phyloP scores from a whole-genome alignment of 2,113 vertebrate genomes.

The Takifugu flavidus region DNA sequence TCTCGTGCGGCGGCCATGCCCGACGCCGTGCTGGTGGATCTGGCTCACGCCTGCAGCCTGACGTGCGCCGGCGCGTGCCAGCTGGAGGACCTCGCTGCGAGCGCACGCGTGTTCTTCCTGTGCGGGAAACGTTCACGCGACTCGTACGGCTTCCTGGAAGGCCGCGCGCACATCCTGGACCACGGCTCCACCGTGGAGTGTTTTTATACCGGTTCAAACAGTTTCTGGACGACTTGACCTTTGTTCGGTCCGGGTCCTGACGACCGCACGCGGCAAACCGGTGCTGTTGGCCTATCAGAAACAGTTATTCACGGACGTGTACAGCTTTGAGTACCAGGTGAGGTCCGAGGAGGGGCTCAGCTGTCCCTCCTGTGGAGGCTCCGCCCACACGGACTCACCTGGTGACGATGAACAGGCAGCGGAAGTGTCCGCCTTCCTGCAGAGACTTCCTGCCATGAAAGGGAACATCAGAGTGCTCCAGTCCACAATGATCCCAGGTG shows the following conservation, averaged over 20 bases:
- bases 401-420: not conserved
- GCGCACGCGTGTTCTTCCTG: slow-evolving; percentile 42
- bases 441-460: slow-evolving; percentile 76
- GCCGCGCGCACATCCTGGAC: slow-evolving; percentile 43
- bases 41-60: slow-evolving; percentile 20
- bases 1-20: slow-evolving; percentile 7
- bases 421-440: slow-evolving; percentile 77
- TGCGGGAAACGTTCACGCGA: not conserved
- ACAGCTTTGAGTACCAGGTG: slow-evolving; percentile 77
- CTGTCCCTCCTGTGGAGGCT: slow-evolving; percentile 28
- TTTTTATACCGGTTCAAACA: slow-evolving; percentile 82
- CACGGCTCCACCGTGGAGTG: slow-evolving; percentile 64
- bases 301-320: slow-evolving; percentile 83
- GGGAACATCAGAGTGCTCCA: slow-evolving; percentile 78
- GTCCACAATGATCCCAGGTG: slow-evolving; percentile 87
- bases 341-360: slow-evolving; percentile 17
- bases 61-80: not conserved
- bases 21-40: slow-evolving; percentile 40
- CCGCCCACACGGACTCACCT: slow-evolving; percentile 26
- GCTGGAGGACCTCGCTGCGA: not conserved
- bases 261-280: slow-evolving; percentile 64
- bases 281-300: slow-evolving; percentile 73
- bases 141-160: accelerated
- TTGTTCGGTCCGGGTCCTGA: slow-evolving; percentile 73
- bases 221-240: slow-evolving; percentile 77